A percentile compares a stretch with the other conserved stretches of the same genome.
Conservation (phyloP, 2,888 invertebrate species). For the Pimpla rufipes region DNA sequence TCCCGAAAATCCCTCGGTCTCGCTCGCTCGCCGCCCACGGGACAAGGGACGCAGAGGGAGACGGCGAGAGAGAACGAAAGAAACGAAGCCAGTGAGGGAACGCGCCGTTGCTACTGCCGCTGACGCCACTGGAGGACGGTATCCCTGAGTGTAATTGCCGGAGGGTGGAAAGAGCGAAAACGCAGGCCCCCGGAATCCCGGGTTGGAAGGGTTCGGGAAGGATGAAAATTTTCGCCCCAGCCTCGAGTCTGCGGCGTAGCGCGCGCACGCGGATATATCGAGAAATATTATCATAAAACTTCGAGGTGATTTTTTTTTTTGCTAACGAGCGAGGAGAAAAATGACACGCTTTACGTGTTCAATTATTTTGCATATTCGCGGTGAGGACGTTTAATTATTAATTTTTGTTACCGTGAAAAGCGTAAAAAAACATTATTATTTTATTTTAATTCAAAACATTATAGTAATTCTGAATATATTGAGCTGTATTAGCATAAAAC, state of each 20-base stretch:
- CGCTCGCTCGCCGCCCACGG: constrained; percentile 47
- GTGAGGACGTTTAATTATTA: too few species aligned
- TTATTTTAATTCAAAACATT: too few species aligned
- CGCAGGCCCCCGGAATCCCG: constrained; percentile 69
- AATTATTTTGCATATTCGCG: not conserved
- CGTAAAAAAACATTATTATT: too few species aligned
- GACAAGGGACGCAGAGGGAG: constrained; percentile 28
- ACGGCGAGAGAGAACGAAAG: constrained; percentile 37
- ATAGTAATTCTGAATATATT: too few species aligned
- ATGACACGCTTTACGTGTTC: not conserved
- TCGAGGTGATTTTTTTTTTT: constrained; percentile 25
- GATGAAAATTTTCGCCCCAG: constrained; percentile 54
- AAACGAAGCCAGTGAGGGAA: constrained; percentile 60
- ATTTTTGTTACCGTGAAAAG: not conserved
- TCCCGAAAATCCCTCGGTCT: constrained; percentile 21
- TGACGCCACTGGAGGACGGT: constrained; percentile 50
- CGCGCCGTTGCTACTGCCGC: constrained; percentile 20
- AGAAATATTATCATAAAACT: constrained; percentile 39
- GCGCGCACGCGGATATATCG: constrained; percentile 22
- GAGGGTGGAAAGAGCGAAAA: constrained; percentile 74
- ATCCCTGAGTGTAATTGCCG: constrained; percentile 75
- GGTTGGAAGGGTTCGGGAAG: constrained; percentile 65
- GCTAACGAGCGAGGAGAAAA: not conserved
- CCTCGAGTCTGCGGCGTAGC: constrained; percentile 22
- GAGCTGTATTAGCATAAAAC: too few species aligned